Conservation (phyloP, 1,140 invertebrate genomes). For the Drosophila virilis region DNA sequence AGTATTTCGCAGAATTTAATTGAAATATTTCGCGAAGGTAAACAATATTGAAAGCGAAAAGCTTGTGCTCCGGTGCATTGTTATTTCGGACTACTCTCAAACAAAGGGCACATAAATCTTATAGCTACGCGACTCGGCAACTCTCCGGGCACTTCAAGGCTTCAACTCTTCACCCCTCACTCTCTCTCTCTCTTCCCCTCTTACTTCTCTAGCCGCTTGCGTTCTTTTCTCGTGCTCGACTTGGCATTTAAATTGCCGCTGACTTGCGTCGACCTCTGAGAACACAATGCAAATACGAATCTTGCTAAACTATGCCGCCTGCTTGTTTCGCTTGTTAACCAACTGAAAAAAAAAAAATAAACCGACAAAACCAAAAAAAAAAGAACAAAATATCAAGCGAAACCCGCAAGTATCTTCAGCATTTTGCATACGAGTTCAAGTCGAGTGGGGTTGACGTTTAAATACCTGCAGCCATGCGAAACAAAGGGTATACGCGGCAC, state of each 20-base stretch:
- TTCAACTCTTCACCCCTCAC: constrained; percentile 10
- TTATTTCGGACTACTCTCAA: constrained; percentile 51
- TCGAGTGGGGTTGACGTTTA: constrained; percentile 42
- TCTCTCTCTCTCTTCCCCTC: constrained; percentile 3
- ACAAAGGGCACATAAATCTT: constrained; percentile 78
- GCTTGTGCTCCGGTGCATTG: constrained; percentile 61
- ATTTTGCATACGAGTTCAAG: constrained; percentile 67
- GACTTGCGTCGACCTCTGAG: constrained; percentile 59
- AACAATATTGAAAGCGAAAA: constrained; percentile 75
- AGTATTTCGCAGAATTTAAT: constrained; percentile 65
- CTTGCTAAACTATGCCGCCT: constrained; percentile 75
- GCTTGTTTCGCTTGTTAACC: constrained; percentile 56
- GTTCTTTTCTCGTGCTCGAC: constrained; percentile 38
- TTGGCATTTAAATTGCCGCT: constrained; percentile 75
- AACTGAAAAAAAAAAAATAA: constrained; percentile 28
- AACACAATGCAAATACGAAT: constrained; percentile 52
- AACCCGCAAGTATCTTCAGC: constrained; percentile 35
- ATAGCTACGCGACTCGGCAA: constrained; percentile 28
- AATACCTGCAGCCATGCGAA: background rate
- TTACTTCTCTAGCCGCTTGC: background rate
- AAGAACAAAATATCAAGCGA: constrained; percentile 35
- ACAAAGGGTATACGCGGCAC: constrained; percentile 1
- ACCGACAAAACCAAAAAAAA: constrained; percentile 24
- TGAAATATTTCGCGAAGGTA: constrained; percentile 65
- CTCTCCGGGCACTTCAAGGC: constrained; percentile 11